Evolutionary conservation across 2,888 invertebrate species (phyloP).

Genomic region (Epinotia ramella): DNA sequence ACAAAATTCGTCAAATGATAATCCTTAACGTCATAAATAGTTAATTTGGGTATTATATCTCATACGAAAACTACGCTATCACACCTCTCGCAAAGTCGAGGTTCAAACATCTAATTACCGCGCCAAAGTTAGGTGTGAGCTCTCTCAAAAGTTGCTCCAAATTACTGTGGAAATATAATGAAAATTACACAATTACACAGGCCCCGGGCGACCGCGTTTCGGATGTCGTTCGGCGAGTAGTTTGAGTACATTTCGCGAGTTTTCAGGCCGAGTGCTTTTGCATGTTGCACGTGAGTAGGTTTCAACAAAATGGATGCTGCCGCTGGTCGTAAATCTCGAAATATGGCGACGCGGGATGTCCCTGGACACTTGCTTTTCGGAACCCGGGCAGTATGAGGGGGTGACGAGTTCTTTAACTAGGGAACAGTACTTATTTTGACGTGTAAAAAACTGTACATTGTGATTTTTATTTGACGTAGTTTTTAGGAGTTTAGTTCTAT

Average conservation of each 20-base stretch:
- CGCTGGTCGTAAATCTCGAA: slow-evolving; percentile 71
- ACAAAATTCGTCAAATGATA: no score
- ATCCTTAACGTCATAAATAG: background rate
- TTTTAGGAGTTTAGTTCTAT: no score
- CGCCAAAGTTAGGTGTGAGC: slow-evolving; percentile 33
- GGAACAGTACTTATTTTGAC: slow-evolving; percentile 8
- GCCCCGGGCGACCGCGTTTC: slow-evolving; percentile 55
- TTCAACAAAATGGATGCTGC: slow-evolving; percentile 72
- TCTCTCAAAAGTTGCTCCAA: slow-evolving; percentile 36
- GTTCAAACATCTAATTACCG: slow-evolving; percentile 27
- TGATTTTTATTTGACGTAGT: no score
- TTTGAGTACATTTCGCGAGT: slow-evolving; percentile 64
- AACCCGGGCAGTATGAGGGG: slow-evolving; percentile 47
- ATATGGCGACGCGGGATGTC: slow-evolving; percentile 64
- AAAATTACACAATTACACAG: slow-evolving; percentile 64
- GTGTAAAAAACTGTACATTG: background rate
- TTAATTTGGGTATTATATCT: background rate
- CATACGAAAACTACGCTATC: slow-evolving; percentile 3
- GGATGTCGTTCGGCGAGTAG: slow-evolving; percentile 60
- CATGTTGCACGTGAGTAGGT: slow-evolving; percentile 73
- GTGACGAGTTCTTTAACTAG: slow-evolving; percentile 2
- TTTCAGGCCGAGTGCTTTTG: slow-evolving; percentile 76
- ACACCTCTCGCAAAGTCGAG: slow-evolving; percentile 13
- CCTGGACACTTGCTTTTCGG: slow-evolving; percentile 61
- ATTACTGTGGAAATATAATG: slow-evolving; percentile 54